Percentiles rank a stretch among this genome's conserved stretches.
phyloP scores from a whole-genome alignment of 2,113 vertebrate genomes.

The Erythrocercus mccallii region DNA sequence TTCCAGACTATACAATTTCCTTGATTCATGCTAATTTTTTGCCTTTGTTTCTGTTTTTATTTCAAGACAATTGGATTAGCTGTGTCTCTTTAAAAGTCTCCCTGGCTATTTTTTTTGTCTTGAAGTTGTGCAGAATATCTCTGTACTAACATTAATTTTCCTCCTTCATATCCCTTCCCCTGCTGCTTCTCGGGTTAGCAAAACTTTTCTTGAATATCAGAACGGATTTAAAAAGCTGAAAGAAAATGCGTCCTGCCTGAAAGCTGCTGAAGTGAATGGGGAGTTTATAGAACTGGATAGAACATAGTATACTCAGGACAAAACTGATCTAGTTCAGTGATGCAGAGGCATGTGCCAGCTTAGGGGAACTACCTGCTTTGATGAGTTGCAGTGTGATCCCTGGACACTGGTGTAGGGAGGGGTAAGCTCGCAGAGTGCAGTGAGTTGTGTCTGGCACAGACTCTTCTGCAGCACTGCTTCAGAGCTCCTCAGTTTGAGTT shows the following conservation, averaged over 20 bases:
- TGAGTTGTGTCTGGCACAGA: background rate
- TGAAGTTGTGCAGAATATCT: background rate
- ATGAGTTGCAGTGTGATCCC: background rate
- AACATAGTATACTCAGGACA: fast-evolving
- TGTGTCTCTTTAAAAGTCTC: background rate
- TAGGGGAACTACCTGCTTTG: background rate
- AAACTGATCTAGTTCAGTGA: background rate
- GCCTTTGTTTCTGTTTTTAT: background rate
- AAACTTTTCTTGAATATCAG: background rate
- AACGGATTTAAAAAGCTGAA: background rate
- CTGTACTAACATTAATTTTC: background rate
- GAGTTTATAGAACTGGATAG: background rate
- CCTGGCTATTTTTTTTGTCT: background rate
- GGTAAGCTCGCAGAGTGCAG: background rate
- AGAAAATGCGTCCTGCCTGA: background rate
- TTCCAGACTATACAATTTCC: background rate
- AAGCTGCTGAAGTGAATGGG: background rate
- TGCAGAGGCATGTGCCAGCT: background rate
- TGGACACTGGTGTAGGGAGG: fast-evolving
- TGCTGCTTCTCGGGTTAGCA: background rate
- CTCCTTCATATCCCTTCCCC: background rate
- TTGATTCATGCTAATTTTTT: background rate
- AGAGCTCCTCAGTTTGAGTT: background rate
- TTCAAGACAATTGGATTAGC: background rate
- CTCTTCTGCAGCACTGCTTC: background rate